phyloP scores from a whole-genome alignment of 2,888 invertebrate genomes.

The Sinentomon sp. region DNA sequence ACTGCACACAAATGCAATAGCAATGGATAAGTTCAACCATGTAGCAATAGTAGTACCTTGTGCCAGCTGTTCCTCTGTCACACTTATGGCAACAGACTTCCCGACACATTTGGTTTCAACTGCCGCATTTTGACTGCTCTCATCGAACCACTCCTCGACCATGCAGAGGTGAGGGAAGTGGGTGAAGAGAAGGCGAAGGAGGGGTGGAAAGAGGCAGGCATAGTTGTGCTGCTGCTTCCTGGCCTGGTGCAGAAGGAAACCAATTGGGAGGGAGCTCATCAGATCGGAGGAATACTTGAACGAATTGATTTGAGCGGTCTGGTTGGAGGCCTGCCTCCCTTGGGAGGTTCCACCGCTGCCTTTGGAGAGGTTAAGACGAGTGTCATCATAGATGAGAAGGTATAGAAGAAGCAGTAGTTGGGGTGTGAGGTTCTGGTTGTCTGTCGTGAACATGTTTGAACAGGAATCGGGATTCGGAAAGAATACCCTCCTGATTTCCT shows the following conservation, averaged over 20 bases:
- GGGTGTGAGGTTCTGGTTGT: conserved; percentile 32
- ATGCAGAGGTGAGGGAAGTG: conserved; percentile 86
- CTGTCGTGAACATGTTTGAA: no score
- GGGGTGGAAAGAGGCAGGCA: conserved; percentile 58
- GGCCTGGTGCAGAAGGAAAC: conserved; percentile 70
- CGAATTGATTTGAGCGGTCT: conserved; percentile 26
- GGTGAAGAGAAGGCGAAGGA: conserved; percentile 57
- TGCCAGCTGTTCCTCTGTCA: no score
- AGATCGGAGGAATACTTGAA: conserved; percentile 50
- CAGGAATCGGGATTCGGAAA: no score
- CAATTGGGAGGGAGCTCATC: conserved; percentile 68
- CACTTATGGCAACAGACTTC: no score
- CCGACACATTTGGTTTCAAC: no score
- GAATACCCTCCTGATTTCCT: conserved; percentile 60
- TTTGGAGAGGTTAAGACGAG: conserved; percentile 27
- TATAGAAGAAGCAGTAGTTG: conserved; percentile 76
- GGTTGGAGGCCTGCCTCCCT: conserved; percentile 34
- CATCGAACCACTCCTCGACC: conserved; percentile 84
- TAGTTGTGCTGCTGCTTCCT: conserved; percentile 75
- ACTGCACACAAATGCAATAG: no score
- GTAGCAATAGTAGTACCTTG: no score
- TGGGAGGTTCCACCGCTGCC: conserved; percentile 21
- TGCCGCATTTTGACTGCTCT: no score
- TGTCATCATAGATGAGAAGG: conserved; percentile 70
- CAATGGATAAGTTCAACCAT: no score